Evolutionary conservation across 2,797 vertebrate species (phyloP).

Genomic region (Spinus olivaceus): DNA sequence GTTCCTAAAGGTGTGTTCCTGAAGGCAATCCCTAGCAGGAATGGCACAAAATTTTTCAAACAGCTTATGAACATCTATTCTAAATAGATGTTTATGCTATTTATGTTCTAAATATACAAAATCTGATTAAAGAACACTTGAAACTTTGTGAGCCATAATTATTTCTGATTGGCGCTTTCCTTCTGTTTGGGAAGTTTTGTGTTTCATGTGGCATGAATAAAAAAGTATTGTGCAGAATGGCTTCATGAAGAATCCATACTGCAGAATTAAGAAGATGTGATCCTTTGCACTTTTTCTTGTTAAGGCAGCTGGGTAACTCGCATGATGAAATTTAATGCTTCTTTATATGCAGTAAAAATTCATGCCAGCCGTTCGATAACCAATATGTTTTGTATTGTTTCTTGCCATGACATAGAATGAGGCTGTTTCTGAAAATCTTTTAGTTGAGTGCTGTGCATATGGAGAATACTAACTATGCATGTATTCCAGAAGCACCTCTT

Average conservation of each 20-base stretch:
- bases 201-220: neutral
- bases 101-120: neutral
- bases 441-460: neutral
- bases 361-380: neutral
- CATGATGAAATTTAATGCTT: neutral
- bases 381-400: constrained; percentile 13
- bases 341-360: constrained; percentile 15
- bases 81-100: neutral
- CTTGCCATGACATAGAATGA: neutral
- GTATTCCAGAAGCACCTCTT: neutral
- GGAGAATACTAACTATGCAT: neutral
- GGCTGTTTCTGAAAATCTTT: neutral
- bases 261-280: neutral
- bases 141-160: neutral
- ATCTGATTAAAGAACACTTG: neutral
- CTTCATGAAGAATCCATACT: neutral
- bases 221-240: neutral
- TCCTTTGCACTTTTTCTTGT: neutral
- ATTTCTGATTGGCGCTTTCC: neutral
- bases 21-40: neutral
- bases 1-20: neutral
- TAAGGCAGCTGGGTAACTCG: neutral
- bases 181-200: neutral
- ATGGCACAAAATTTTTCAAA: neutral
- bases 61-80: neutral